Conservation (phyloP, 2,113 vertebrate genomes). For the Gasterosteus nipponicus region DNA sequence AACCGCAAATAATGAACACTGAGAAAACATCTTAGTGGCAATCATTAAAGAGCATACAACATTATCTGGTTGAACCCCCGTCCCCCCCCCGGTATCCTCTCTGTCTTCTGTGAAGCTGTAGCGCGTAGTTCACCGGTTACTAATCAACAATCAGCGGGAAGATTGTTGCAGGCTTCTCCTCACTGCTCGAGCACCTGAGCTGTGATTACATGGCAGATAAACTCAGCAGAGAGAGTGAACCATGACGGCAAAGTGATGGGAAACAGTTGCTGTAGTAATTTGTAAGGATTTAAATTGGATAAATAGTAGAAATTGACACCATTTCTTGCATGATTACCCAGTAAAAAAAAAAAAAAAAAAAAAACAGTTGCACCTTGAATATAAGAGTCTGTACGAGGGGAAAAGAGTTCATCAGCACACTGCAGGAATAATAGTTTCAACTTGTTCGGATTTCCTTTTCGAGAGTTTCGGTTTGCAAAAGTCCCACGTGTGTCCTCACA, state of each 20-base stretch:
- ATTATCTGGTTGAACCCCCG: no score
- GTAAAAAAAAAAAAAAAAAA: constrained; percentile 31
- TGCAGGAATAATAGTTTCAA: neutral
- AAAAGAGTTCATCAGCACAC: constrained; percentile 9
- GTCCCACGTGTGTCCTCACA: neutral
- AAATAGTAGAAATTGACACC: neutral
- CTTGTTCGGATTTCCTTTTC: neutral
- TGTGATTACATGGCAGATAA: neutral
- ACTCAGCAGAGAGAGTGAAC: neutral
- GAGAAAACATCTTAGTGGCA: no score
- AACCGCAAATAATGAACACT: no score
- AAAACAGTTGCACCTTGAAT: constrained; percentile 19
- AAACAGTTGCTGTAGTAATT: no score
- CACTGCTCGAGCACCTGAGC: neutral
- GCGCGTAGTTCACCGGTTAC: neutral
- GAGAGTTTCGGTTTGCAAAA: neutral
- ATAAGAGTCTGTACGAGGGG: constrained; percentile 5
- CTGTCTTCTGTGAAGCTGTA: no score
- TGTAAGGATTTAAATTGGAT: neutral
- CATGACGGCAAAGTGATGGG: no score
- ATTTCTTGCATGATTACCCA: constrained; percentile 18
- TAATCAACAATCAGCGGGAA: neutral
- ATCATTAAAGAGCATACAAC: no score
- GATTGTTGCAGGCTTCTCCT: neutral
- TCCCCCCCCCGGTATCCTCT: no score